Evolutionary conservation across 2,113 vertebrate species (phyloP), one percentile per base, ranked within the genome.

Genomic region (Spea multiplicata): DNA sequence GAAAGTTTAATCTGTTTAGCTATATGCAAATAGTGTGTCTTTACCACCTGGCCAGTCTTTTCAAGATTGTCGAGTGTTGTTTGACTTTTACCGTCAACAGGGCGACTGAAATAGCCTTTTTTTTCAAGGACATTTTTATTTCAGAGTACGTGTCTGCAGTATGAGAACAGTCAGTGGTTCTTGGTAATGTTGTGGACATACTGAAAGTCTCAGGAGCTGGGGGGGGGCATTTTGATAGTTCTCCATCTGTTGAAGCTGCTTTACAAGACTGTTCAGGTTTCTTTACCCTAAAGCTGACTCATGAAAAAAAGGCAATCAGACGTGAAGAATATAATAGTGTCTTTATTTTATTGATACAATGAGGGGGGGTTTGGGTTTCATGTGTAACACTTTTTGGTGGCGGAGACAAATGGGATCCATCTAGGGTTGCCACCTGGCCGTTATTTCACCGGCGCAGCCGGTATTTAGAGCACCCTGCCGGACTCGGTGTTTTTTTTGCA

Each of bases 1-100:
- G 88, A 89, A 84, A 88, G 75, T 92, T 86, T 84, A 83, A 85
- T 88, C 84, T 89, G 85, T 88, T 88, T 87, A 84, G 84, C 47
- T 83, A 84, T 81, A 99, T 98, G 96, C 97, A 99, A 99, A 98
- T 97, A 83, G 84, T 88, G 44, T 89, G 83, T 84, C 87, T 89
- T 85, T 68, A 88, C 86, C 92, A 93, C 90, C 93, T 93, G 91
- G 83, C 84, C 76, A 85, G 90, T 88, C 92, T 91, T 94, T 93
- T 94, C 92, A 94, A 92, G 87, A 90, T 91, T 91, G 85, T 91
- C 91, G 91, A 85, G 92, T 90, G 84, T 88, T 84, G 88, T 92
- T 82, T 93, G 90, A 91, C 89, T 90, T 16, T 85, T 66, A 86
- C 76, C 84, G 84, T 75, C 86, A 89, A 86, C 89, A 90, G 88